Percentiles rank a stretch among this genome's conserved stretches.
Evolutionary conservation across 2,888 invertebrate species (phyloP).

Genomic region (Tenthredo distinguenda): DNA sequence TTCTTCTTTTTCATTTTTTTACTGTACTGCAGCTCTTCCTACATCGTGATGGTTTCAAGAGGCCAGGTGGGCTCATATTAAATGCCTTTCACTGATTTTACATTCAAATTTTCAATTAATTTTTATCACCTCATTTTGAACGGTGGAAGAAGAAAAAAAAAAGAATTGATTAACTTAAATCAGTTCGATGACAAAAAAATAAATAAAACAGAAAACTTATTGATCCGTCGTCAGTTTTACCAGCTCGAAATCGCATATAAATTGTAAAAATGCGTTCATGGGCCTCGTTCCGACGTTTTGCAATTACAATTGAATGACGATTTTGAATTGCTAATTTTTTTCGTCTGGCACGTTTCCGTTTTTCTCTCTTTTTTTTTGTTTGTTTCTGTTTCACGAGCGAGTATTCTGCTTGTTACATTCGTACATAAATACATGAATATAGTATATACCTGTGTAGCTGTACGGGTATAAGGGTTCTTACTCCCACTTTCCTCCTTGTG

Average conservation of each 20-base stretch:
- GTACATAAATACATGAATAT: background rate
- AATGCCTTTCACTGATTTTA: background rate
- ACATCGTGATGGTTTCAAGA: background rate
- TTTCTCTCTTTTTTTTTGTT: background rate
- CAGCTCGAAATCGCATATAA: background rate
- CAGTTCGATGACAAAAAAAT: background rate
- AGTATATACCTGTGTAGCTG: background rate
- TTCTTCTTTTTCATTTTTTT: background rate
- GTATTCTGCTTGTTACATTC: background rate
- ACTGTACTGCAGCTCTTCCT: background rate
- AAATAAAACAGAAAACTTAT: background rate
- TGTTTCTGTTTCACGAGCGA: background rate
- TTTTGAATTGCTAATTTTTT: constrained; percentile 1
- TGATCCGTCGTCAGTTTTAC: background rate
- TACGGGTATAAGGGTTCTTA: background rate
- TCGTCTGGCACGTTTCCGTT: background rate
- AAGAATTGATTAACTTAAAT: background rate
- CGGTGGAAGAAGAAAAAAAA: background rate
- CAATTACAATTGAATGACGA: background rate
- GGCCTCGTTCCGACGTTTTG: background rate
- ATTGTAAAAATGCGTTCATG: background rate
- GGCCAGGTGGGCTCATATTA: background rate
- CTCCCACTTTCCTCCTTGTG: background rate
- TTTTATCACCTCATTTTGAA: background rate
- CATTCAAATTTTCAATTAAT: background rate